Conservation (phyloP, 1,140 invertebrate species). For the Eriocheir sinensis region DNA sequence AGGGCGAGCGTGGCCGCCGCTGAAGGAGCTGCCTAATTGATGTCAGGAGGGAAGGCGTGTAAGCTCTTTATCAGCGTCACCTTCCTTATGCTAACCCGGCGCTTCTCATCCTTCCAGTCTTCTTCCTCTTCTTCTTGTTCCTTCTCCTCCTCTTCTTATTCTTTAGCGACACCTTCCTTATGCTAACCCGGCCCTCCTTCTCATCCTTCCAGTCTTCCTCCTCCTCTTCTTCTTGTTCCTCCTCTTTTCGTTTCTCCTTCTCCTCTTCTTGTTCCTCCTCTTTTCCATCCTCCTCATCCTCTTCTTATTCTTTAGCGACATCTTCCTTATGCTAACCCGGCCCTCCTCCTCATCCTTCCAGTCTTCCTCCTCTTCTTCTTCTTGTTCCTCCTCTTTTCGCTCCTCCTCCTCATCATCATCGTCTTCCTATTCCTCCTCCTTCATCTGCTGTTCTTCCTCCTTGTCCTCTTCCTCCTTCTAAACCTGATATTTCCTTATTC, state of each 20-base stretch:
- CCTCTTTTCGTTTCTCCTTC: too few species aligned
- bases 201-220: not conserved
- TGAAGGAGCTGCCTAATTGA: not conserved
- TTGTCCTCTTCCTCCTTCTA: not conserved
- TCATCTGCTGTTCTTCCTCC: too few species aligned
- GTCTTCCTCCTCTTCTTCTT: not conserved
- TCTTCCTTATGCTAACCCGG: too few species aligned
- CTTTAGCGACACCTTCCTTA: not conserved
- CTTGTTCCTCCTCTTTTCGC: not conserved
- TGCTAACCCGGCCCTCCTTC: not conserved
- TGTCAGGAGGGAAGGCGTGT: not conserved
- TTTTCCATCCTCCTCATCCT: not conserved
- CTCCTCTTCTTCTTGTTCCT: not conserved
- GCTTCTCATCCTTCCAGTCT: not conserved
- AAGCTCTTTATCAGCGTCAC: not conserved
- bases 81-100: too few species aligned
- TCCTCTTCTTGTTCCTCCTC: not conserved
- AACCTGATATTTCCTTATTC: not conserved
- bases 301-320: not conserved
- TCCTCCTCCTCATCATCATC: not conserved
- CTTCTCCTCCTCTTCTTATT: too few species aligned
- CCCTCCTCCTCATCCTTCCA: not conserved
- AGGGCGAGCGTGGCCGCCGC: not conserved
- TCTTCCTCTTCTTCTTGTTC: too few species aligned
- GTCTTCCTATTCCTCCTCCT: not conserved